Percentiles rank a stretch among this genome's conserved stretches.
Evolutionary conservation across 2,888 invertebrate genomes (phyloP).

Genomic region (Oxytorus armatus): DNA sequence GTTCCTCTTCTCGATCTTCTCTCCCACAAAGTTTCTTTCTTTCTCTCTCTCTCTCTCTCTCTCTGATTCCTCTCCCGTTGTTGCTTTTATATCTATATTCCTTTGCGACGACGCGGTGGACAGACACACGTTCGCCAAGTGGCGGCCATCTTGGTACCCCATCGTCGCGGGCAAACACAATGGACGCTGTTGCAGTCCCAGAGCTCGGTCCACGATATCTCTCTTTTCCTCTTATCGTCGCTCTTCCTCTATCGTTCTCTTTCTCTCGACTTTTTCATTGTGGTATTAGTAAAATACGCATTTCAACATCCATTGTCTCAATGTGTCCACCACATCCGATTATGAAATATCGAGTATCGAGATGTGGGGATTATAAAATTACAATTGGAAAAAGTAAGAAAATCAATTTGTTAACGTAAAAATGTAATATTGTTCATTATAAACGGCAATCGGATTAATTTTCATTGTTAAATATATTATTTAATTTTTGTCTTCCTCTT

Average conservation of each 20-base stretch:
- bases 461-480: too few species aligned
- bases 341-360: too few species aligned
- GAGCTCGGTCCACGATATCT: slow-evolving; percentile 52
- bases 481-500: background rate
- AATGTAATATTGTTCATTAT: too few species aligned
- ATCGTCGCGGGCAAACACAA: slow-evolving; percentile 70
- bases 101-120: slow-evolving; percentile 55
- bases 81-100: background rate
- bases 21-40: slow-evolving; percentile 61
- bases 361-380: too few species aligned
- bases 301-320: background rate
- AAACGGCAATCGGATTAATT: too few species aligned
- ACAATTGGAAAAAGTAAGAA: too few species aligned
- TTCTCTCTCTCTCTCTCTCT: slow-evolving; percentile 48
- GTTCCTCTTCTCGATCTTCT: slow-evolving; percentile 3
- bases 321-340: too few species aligned
- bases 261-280: background rate
- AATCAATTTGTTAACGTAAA: too few species aligned
- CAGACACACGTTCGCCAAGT: slow-evolving; percentile 53
- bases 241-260: background rate
- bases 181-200: slow-evolving; percentile 69
- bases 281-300: background rate
- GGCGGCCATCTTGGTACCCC: slow-evolving; percentile 80
- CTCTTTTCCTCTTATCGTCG: background rate
- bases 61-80: slow-evolving; percentile 9